These are phyloP conservation scores for Rhinichthys osculus DNA, from an alignment of 2,797 vertebrate genomes.

Conservation along the genomic window DNA sequence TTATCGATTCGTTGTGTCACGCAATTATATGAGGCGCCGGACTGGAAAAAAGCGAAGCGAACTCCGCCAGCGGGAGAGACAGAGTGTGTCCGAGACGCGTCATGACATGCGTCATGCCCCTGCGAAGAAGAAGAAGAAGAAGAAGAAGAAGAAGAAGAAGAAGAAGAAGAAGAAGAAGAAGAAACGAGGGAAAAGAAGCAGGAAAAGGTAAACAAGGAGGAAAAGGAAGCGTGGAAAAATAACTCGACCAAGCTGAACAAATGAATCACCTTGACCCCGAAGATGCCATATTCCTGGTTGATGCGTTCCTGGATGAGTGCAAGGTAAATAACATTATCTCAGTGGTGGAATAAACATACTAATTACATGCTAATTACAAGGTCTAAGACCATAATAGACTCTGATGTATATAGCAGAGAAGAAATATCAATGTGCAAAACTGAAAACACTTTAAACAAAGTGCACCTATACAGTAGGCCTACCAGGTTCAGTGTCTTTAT, in stretches of 20 bases:
- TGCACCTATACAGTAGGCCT: not conserved
- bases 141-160: too few relatives aligned
- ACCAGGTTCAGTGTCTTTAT: not conserved
- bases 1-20: too few relatives aligned
- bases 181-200: too few relatives aligned
- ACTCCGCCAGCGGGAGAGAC: too few relatives aligned
- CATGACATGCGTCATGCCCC: too few relatives aligned
- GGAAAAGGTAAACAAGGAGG: not conserved
- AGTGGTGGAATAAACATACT: not conserved
- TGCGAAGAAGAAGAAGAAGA: too few relatives aligned
- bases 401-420: not conserved
- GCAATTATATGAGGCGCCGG: too few relatives aligned
- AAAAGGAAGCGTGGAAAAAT: not conserved
- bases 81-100: too few relatives aligned
- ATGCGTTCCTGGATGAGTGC: not conserved
- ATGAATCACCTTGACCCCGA: slow-evolving; percentile 2
- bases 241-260: not conserved
- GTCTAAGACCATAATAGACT: not conserved
- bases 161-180: too few relatives aligned
- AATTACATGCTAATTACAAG: slow-evolving; percentile 4
- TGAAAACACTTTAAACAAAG: not conserved
- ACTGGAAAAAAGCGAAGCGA: too few relatives aligned
- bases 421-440: not conserved
- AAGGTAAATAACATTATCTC: slow-evolving; percentile 19
- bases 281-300: slow-evolving; percentile 17